phyloP scores from a whole-genome alignment of 2,797 vertebrate genomes.

The Cirrhinus molitorella region DNA sequence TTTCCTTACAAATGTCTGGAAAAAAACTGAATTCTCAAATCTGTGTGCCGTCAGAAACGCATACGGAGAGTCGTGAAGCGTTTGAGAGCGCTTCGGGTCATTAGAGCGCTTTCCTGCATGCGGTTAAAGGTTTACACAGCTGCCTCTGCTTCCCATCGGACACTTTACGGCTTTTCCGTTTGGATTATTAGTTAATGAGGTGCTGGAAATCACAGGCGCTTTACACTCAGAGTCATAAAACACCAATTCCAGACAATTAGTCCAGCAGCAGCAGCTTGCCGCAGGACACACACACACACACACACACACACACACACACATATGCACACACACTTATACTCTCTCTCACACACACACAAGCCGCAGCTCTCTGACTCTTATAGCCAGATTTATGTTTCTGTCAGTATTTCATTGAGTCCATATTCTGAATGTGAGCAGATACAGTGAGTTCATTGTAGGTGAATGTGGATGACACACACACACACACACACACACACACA shows the following conservation, averaged over 20 bases:
- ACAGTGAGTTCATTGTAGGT: background rate
- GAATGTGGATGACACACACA: no score
- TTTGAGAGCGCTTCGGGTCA: background rate
- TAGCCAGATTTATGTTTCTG: constrained; percentile 7
- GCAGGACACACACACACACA: constrained; percentile 48
- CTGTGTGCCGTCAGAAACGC: background rate
- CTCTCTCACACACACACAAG: background rate
- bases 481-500: background rate
- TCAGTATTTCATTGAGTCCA: constrained; percentile 2
- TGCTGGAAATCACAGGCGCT: constrained; percentile 82
- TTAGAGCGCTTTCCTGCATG: constrained; percentile 38
- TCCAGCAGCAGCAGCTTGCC: constrained; percentile 73
- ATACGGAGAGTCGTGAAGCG: background rate
- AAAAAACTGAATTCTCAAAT: no score
- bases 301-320: background rate
- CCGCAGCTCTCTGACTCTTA: background rate
- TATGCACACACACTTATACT: background rate
- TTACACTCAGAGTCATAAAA: constrained; percentile 79
- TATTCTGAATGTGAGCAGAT: constrained; percentile 9
- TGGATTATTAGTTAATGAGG: constrained; percentile 79
- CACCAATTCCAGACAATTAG: constrained; percentile 79
- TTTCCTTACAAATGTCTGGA: no score
- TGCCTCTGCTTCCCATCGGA: constrained; percentile 15
- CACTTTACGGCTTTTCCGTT: constrained; percentile 75
- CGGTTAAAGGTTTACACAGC: constrained; percentile 62